These are phyloP conservation scores for Manacus vitellinus DNA, from an alignment of 2,113 vertebrate genomes.

Conservation along the genomic window DNA sequence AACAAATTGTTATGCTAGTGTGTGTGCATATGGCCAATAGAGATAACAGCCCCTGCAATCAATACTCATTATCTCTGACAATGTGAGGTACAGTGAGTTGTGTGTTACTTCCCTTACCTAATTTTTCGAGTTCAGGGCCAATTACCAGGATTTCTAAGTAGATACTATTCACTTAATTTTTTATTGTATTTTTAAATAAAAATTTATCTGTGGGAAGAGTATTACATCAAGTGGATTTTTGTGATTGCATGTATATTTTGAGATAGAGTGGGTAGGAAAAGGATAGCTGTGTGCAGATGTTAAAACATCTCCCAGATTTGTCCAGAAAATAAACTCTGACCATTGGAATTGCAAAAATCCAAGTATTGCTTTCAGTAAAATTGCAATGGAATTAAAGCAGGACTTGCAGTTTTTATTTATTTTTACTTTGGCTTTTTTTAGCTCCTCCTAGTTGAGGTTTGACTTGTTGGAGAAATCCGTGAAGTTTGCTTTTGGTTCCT, in stretches of 20 bases:
- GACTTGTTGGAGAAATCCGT: not conserved
- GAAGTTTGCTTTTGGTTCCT: not conserved
- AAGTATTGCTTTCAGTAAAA: not conserved
- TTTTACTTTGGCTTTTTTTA: not conserved
- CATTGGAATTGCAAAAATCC: not conserved
- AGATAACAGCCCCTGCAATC: not conserved
- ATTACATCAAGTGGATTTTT: not conserved
- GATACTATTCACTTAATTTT: not conserved
- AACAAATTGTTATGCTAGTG: not conserved
- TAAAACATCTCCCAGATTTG: not conserved
- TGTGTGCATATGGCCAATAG: not conserved
- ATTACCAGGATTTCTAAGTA: not conserved
- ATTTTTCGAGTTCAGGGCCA: not conserved
- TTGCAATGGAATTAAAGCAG: not conserved
- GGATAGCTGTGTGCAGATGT: not conserved
- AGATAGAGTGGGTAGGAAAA: not conserved
- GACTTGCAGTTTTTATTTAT: not conserved
- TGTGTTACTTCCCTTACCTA: not conserved
- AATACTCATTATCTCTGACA: not conserved
- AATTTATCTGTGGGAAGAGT: not conserved
- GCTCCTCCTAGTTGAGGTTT: not conserved
- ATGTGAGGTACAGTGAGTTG: not conserved
- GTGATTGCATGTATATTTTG: not conserved
- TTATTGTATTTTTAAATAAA: not conserved
- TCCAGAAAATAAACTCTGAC: not conserved